Evolutionary conservation across 2,113 vertebrate species (phyloP).

Genomic region (Sturnus vulgaris): DNA sequence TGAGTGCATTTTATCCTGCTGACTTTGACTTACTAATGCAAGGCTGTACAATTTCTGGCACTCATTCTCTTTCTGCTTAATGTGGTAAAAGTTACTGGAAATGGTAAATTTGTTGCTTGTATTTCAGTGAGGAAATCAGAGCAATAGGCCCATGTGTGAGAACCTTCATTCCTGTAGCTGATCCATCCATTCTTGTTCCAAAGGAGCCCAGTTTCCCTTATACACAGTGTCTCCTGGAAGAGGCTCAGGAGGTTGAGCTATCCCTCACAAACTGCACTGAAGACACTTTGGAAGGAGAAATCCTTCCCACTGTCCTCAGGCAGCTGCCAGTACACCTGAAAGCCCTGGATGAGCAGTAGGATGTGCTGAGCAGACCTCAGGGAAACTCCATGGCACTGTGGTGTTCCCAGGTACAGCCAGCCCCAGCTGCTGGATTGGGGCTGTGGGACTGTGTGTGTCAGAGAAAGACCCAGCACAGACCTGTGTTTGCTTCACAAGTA

Average conservation of each 20-base stretch:
- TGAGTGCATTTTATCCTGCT: background rate
- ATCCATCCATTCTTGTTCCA: background rate
- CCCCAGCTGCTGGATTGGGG: background rate
- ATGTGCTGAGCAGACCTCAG: background rate
- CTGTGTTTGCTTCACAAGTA: background rate
- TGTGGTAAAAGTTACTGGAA: background rate
- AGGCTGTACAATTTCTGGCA: background rate
- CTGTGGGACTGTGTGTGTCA: background rate
- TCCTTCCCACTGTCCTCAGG: background rate
- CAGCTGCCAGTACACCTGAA: background rate
- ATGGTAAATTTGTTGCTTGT: background rate
- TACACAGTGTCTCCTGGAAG: background rate
- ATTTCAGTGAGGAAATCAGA: background rate
- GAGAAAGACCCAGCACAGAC: background rate
- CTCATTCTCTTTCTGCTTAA: background rate
- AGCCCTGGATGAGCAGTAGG: accelerated
- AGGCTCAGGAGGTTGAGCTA: background rate
- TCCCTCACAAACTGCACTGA: background rate
- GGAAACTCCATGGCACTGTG: accelerated
- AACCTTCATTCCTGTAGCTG: background rate
- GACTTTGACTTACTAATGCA: background rate
- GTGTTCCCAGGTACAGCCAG: background rate
- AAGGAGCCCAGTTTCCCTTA: background rate
- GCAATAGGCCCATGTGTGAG: background rate
- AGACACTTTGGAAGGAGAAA: background rate